These are phyloP conservation scores for Lepisosteus osseus DNA, from an alignment of 2,113 vertebrate species.

Conservation along the genomic window DNA sequence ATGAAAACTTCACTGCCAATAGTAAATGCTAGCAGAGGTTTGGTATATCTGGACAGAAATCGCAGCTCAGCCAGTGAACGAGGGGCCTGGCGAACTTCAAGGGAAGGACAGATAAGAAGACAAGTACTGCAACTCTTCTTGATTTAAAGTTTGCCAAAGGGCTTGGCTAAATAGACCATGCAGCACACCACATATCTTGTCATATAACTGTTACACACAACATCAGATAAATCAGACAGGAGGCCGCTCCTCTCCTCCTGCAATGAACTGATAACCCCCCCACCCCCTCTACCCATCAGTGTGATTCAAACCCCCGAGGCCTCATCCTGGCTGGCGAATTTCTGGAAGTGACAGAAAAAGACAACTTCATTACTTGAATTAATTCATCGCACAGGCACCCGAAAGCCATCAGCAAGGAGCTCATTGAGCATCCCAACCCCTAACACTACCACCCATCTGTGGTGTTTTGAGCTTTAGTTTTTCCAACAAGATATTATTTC, in stretches of 20 bases:
- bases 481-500: not conserved
- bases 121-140: not conserved
- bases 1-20: no score
- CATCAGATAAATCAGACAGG: not conserved
- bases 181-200: not conserved
- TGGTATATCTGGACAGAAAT: not conserved
- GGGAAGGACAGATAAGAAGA: not conserved
- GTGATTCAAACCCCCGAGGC: not conserved
- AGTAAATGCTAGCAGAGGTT: no score
- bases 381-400: not conserved
- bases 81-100: not conserved
- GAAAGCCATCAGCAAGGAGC: not conserved
- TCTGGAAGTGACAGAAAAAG: not conserved
- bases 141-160: not conserved
- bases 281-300: not conserved
- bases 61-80: not conserved
- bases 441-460: not conserved
- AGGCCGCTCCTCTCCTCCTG: not conserved
- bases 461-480: not conserved
- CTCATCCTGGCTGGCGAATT: not conserved
- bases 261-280: not conserved
- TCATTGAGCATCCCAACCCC: not conserved
- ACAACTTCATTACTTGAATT: not conserved
- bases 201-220: not conserved
- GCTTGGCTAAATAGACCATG: not conserved